Conservation (phyloP, 2,113 vertebrate species). For the Globicephala melas region DNA sequence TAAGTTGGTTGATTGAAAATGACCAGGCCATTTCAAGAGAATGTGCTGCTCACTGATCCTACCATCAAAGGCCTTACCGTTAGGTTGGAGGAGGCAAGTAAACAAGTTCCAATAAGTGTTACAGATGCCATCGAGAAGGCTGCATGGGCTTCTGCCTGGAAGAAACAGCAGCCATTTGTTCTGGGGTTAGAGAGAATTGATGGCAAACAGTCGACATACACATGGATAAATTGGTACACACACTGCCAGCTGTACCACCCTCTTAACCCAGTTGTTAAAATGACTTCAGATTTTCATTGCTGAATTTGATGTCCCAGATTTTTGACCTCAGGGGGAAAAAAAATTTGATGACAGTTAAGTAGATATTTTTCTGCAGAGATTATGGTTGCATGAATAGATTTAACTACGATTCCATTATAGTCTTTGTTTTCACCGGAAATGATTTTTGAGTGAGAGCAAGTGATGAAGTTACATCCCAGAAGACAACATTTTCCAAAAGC, state of each 20-base stretch:
- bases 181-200: no score
- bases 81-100: background rate
- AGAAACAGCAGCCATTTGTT: background rate
- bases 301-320: background rate
- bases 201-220: background rate
- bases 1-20: background rate
- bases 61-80: background rate
- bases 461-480: conserved; percentile 20
- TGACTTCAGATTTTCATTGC: background rate
- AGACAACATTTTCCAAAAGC: conserved; percentile 36
- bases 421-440: conserved; percentile 35
- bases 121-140: background rate
- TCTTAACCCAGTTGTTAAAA: background rate
- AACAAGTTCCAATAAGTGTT: background rate
- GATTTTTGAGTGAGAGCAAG: conserved; percentile 30
- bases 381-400: background rate
- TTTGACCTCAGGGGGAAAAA: background rate
- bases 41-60: background rate
- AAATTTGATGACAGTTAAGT: background rate
- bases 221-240: background rate
- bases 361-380: background rate
- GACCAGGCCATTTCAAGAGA: background rate
- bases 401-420: background rate
- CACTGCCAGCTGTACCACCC: background rate
- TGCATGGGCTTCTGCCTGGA: background rate